phyloP scores from a whole-genome alignment of 2,113 vertebrate genomes.

The Callithrix jacchus region DNA sequence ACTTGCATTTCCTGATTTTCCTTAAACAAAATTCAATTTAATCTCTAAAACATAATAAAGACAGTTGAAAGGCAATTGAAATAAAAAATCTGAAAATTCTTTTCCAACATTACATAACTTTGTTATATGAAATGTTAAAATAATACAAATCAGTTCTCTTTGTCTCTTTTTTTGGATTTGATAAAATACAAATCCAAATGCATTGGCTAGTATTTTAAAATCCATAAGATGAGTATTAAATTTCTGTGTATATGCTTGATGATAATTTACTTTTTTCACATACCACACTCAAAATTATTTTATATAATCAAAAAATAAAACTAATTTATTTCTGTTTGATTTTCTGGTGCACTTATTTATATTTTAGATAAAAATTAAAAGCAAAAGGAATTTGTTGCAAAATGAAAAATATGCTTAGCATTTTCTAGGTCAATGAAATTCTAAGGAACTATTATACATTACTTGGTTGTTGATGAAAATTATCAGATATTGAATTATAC shows the following conservation, averaged over 20 bases:
- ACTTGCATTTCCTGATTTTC: not conserved
- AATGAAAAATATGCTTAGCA: not conserved
- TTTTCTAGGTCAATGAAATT: not conserved
- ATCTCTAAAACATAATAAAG: not conserved
- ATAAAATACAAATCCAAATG: not conserved
- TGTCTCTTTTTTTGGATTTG: not conserved
- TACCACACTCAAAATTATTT: not conserved
- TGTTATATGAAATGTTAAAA: not conserved
- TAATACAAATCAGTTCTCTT: not conserved
- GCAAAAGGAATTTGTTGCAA: not conserved
- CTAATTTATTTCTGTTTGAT: not conserved
- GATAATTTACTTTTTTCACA: not conserved
- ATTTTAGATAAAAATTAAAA: not conserved
- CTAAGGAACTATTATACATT: not conserved
- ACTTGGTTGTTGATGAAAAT: not conserved
- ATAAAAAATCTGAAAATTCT: not conserved
- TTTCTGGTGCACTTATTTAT: not conserved
- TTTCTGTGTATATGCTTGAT: not conserved
- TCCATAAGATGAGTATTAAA: not conserved
- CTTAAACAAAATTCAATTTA: not conserved
- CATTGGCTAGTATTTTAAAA: not conserved
- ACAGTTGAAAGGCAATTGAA: not conserved
- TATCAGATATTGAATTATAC: not conserved
- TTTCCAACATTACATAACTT: not conserved
- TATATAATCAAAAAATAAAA: not conserved